These are phyloP conservation scores for Gallinago nigripennis DNA, from an alignment of 2,797 vertebrate genomes.

Conservation along the genomic window DNA sequence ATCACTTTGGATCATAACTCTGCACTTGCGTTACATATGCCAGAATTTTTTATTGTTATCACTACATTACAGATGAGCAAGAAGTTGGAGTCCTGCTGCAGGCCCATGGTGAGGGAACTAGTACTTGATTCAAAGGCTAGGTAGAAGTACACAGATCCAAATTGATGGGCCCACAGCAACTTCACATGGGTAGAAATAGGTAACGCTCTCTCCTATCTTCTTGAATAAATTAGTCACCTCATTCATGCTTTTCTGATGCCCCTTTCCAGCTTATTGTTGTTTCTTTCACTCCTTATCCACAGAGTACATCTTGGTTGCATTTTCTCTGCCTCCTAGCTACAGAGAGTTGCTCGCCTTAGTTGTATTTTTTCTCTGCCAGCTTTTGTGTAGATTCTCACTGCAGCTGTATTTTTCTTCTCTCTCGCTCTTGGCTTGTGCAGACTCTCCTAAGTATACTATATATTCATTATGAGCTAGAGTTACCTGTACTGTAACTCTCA, in stretches of 20 bases:
- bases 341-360: background rate
- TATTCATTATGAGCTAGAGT: conserved; percentile 59
- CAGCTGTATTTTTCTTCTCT: conserved; percentile 40
- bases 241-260: background rate
- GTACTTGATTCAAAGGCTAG: background rate
- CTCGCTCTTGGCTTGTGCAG: background rate
- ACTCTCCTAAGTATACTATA: conserved; percentile 61
- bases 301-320: background rate
- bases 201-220: background rate
- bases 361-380: conserved; percentile 22
- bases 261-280: background rate
- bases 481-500: conserved; percentile 19
- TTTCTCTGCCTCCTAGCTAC: background rate
- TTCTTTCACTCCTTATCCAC: background rate
- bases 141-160: background rate
- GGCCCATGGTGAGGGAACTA: background rate
- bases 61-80: background rate
- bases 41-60: background rate
- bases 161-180: background rate
- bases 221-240: background rate
- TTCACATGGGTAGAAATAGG: background rate
- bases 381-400: conserved; percentile 2
- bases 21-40: background rate
- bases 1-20: background rate
- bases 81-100: background rate